Percentiles rank a stretch among this genome's conserved stretches.
Evolutionary conservation across 2,113 vertebrate genomes (phyloP).

Genomic region (Silurus glanis): DNA sequence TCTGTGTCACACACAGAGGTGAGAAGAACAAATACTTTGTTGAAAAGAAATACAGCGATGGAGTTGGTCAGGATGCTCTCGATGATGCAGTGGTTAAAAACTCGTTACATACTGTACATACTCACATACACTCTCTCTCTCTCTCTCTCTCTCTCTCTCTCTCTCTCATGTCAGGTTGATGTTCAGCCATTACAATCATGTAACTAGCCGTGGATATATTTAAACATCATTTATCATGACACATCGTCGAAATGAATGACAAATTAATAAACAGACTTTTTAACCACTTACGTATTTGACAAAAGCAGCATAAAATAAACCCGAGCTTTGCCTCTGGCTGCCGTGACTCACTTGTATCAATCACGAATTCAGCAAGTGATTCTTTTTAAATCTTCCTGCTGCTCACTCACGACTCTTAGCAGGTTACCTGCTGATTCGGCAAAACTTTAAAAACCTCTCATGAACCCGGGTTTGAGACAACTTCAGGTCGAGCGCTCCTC

Average conservation of each 20-base stretch:
- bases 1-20: too few relatives aligned
- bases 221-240: background rate
- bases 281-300: background rate
- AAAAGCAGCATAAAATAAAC: conserved; percentile 1
- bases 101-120: too few relatives aligned
- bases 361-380: conserved; percentile 16
- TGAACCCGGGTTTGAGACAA: background rate
- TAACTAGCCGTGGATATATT: background rate
- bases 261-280: background rate
- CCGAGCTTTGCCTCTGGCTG: background rate
- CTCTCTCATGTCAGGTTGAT: too few relatives aligned
- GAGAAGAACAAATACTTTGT: too few relatives aligned
- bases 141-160: too few relatives aligned
- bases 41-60: too few relatives aligned
- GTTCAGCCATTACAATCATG: background rate
- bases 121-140: too few relatives aligned
- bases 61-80: too few relatives aligned
- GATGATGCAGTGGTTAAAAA: too few relatives aligned
- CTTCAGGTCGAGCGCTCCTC: background rate
- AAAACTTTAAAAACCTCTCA: conserved; percentile 19
- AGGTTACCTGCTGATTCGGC: conserved; percentile 34
- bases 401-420: conserved; percentile 14
- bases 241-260: background rate
- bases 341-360: conserved; percentile 35
- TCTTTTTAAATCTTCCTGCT: conserved; percentile 26